Evolutionary conservation across 2,888 invertebrate species (phyloP), one percentile per base, ranked within the genome.

Genomic region (Nomada hirtipes): DNA sequence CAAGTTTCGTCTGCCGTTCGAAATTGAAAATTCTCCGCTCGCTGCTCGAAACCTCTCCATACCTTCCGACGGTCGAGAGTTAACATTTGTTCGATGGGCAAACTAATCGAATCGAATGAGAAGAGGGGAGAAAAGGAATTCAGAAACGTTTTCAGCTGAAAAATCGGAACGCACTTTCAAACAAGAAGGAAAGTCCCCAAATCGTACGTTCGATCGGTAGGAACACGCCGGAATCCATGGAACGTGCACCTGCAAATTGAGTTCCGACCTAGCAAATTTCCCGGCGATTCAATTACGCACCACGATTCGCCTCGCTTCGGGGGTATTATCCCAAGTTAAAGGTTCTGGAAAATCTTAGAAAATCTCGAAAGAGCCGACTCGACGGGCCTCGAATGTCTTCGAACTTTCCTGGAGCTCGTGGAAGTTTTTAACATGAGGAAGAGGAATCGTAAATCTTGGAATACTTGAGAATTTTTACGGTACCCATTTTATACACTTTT

Each of bases 1-100:
- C 88, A 87, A 88, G 88, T 87, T 87, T 86, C 75, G 0, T 3
- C 47, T 47, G 29, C 72, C 55, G 63, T 36, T 68, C 52, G 55
- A 26, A 44, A 53, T 26, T 36, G 86, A 86, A 86, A 84, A 84
- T 82, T 86, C 76, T 67, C 59, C 63, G 67, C 42, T 67, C 72
- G 76, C 36, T 36, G 36, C 7, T 81, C 76, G 74, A 68, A 78
- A 74, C 70, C 83, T 69, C 23, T 70, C 79, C 52, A 44, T 75
- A 72, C 79, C 63, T 44, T 53, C 59, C 74, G 78, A 76, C 70
- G 73, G 55, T 65, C 79, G 79, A 77, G 63, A 77, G 61, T 71
- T 63, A 59, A 65, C 60, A 73, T 77, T 78, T 74, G 67, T 67
- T 57, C 44, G 23, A 50, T 20, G 55, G 55, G 68, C 44, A 71